Evolutionary conservation across 64 coral and sea anemone genomes (phyloP), one percentile per base, ranked within the genome.

Genomic region (Cladopsammia gracilis): DNA sequence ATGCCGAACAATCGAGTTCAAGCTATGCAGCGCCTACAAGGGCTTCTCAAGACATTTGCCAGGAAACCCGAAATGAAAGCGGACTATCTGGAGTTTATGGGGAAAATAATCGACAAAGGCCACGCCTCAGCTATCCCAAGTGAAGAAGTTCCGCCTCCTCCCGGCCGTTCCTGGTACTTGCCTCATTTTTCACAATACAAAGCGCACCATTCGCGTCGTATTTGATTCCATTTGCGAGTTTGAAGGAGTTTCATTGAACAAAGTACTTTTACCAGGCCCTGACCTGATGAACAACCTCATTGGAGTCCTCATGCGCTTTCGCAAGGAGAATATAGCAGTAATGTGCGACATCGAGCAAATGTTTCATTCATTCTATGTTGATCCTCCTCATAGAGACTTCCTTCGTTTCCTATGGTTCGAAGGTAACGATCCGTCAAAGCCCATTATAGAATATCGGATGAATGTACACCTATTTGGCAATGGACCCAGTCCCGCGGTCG

Each of bases 1-100:
- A 86, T 92, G 79, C 90, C 90, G 14, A 85, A 92, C 22, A 92
- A 92, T 78, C 52, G 79, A n/a, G 42, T 42, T 47, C 79, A 92
- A 84, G 79, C 90, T 0, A 80, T 72, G 65, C 54, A 71, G 11
- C 78, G 68, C 5, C 22, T 92, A 48, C 51, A 49, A 49, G 59
- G 77, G 11, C 50, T 85, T 13, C 49, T 85, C 45, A 85, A 92
- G 90, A 79, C 50, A 44, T 79, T 79, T 6, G 5, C 9, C 50
- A 79, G 77, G 26, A 84, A 92, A 81, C 68, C 90, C 18, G 53
- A 84, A 11, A 83, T 92, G 79, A 84, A 75, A 57, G 34, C 20
- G 14, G n/a, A 71, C 6, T 92, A 92, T 25, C 6, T 92, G 13
- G 78, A 92, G 78, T 92, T 92, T 25, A 92, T 92, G 90, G 79